phyloP scores from a whole-genome alignment of 2,888 invertebrate genomes.

The Oscheius myriophilus region DNA sequence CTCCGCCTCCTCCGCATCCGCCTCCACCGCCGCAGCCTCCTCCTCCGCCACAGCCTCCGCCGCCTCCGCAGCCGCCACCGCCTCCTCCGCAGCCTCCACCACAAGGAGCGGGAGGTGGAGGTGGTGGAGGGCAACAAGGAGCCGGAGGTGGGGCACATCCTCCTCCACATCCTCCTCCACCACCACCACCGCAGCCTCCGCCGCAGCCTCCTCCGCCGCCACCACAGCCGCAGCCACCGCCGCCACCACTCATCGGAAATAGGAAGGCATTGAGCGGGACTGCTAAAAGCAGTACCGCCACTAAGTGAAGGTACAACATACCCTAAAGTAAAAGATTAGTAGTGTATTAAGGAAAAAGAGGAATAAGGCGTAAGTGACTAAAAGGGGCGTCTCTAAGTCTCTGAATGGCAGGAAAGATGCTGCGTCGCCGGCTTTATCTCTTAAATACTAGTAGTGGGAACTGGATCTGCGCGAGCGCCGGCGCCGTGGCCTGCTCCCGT shows the following conservation, averaged over 20 bases:
- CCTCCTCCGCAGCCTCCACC: constrained; percentile 27
- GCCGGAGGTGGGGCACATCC: not conserved
- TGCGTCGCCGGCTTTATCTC: constrained; percentile 26
- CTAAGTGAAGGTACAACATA: constrained; percentile 48
- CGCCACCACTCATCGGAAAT: constrained; percentile 46
- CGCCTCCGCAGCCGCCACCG: constrained; percentile 11
- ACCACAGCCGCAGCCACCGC: constrained; percentile 33
- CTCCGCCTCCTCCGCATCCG: not conserved
- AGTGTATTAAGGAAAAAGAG: constrained; percentile 13
- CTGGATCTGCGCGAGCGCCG: constrained; percentile 14
- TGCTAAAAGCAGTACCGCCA: constrained; percentile 41
- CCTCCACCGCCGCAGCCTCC: constrained; percentile 10
- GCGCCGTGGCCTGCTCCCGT: too few relatives aligned
- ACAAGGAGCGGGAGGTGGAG: not conserved
- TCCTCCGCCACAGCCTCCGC: not conserved
- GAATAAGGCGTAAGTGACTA: constrained; percentile 19
- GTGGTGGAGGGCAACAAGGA: constrained; percentile 1
- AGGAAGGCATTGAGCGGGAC: constrained; percentile 43
- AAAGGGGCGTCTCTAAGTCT: not conserved
- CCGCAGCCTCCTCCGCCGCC: constrained; percentile 24
- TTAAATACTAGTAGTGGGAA: constrained; percentile 45
- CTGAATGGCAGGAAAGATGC: constrained; percentile 4
- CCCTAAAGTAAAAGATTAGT: constrained; percentile 24
- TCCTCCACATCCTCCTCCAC: constrained; percentile 14
- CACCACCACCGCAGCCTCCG: constrained; percentile 31